Conservation (phyloP, 2,797 vertebrate genomes). For the Geotria australis region DNA sequence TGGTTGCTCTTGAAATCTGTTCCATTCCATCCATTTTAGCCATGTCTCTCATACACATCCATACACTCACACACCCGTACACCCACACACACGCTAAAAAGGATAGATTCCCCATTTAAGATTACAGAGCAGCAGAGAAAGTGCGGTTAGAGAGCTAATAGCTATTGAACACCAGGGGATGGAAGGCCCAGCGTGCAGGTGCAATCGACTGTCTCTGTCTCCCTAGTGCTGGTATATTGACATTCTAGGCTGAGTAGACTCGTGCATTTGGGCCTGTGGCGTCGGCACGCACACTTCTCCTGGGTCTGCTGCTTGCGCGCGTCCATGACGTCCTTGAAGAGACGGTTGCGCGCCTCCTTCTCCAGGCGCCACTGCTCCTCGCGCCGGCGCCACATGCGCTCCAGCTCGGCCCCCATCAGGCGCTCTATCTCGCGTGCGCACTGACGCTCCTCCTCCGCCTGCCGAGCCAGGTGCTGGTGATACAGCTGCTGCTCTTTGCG, state of each 20-base stretch:
- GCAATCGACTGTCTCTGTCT: neutral
- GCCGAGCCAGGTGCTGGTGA: conserved; percentile 18
- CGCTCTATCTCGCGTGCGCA: conserved; percentile 20
- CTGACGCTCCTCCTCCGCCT: conserved; percentile 15
- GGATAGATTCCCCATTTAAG: no score
- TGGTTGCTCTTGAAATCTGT: no score
- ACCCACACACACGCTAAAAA: no score
- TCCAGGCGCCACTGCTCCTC: conserved; percentile 11
- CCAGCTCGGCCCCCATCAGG: conserved; percentile 18
- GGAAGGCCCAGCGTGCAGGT: no score
- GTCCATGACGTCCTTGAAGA: conserved; percentile 29
- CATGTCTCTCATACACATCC: conserved; percentile 1
- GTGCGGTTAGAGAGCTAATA: no score
- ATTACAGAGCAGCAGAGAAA: no score
- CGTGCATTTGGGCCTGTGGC: no score
- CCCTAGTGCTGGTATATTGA: conserved; percentile 4
- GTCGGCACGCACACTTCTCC: conserved; percentile 20
- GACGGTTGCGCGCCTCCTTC: conserved; percentile 18
- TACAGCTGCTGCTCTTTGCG: conserved; percentile 26
- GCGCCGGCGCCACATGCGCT: conserved; percentile 12
- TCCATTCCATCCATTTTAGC: no score
- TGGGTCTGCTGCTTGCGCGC: conserved; percentile 26
- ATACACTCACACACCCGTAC: no score
- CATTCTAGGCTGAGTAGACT: no score
- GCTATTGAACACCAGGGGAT: no score